Evolutionary conservation across 2,797 vertebrate species (phyloP).

Genomic region (Chelonia mydas): DNA sequence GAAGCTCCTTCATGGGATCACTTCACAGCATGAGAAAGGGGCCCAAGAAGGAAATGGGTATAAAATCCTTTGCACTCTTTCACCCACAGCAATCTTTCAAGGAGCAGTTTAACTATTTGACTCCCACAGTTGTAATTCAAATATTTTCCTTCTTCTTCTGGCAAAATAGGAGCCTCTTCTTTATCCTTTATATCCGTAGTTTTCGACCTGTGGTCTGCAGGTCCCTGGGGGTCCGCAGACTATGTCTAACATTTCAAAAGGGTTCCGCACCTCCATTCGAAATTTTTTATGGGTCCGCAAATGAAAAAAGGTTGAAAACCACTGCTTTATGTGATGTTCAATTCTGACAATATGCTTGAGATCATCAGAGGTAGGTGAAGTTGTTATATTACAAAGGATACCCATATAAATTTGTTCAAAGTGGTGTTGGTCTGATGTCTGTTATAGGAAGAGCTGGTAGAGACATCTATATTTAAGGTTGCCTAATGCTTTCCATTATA

Average conservation of each 20-base stretch:
- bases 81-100: neutral
- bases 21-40: conserved; percentile 48
- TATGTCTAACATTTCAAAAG: neutral
- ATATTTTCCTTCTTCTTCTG: neutral
- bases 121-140: neutral
- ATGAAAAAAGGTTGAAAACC: neutral
- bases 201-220: neutral
- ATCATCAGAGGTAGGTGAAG: neutral
- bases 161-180: neutral
- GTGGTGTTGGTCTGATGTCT: neutral
- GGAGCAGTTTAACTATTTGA: neutral
- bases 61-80: neutral
- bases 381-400: neutral
- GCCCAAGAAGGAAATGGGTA: conserved; percentile 17
- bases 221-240: neutral
- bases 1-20: conserved; percentile 42
- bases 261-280: neutral
- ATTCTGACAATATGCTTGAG: neutral
- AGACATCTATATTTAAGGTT: neutral
- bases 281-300: neutral
- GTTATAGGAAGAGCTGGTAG: neutral
- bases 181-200: neutral
- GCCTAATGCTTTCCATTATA: neutral
- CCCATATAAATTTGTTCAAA: neutral
- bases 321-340: neutral